These are phyloP conservation scores for Operophtera brumata DNA, from an alignment of 2,888 invertebrate species.

Conservation along the genomic window DNA sequence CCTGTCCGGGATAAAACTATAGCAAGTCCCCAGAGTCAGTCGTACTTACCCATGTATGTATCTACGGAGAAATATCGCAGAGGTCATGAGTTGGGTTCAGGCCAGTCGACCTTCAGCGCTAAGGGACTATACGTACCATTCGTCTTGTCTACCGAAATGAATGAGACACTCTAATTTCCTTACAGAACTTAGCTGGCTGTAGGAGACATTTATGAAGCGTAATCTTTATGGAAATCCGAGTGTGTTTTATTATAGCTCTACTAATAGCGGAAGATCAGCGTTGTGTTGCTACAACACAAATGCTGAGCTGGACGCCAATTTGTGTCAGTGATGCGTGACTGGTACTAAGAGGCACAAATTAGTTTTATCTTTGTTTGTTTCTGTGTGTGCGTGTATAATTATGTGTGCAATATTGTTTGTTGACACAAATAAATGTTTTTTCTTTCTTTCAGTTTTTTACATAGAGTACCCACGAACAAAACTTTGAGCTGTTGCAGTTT, in stretches of 20 bases:
- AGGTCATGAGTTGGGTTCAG: constrained; percentile 16
- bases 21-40: background rate
- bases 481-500: too few relatives aligned
- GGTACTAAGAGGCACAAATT: too few relatives aligned
- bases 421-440: too few relatives aligned
- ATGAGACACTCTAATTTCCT: constrained; percentile 17
- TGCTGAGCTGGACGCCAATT: too few relatives aligned
- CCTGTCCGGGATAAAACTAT: background rate
- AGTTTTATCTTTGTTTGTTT: too few relatives aligned
- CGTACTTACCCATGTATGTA: constrained; percentile 1
- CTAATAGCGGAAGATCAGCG: too few relatives aligned
- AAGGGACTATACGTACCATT: constrained; percentile 17
- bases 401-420: too few relatives aligned
- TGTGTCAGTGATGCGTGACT: too few relatives aligned
- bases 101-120: constrained; percentile 17
- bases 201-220: background rate
- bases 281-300: too few relatives aligned
- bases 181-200: background rate
- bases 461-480: too few relatives aligned
- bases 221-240: background rate
- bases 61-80: constrained; percentile 1
- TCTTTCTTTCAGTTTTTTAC: too few relatives aligned
- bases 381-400: too few relatives aligned
- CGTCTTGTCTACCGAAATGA: constrained; percentile 16
- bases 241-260: background rate